Evolutionary conservation across 2,888 invertebrate genomes (phyloP).

Genomic region (Timema podura): DNA sequence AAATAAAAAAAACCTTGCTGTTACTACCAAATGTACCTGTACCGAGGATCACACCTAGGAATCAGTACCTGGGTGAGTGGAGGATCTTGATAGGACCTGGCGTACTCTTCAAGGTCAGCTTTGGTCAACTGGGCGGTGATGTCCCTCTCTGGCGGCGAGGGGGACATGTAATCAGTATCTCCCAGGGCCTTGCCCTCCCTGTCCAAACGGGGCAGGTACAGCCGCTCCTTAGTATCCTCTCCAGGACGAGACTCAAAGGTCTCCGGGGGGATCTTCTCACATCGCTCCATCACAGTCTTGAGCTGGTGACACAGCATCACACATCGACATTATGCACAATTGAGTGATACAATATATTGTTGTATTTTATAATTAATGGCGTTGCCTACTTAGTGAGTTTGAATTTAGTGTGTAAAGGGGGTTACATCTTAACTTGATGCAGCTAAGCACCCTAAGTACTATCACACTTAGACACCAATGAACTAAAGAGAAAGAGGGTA

Average conservation of each 20-base stretch:
- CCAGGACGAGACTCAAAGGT: conserved; percentile 51
- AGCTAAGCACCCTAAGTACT: no score
- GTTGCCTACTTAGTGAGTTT: no score
- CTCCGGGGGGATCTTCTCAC: conserved; percentile 58
- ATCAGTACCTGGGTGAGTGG: conserved; percentile 40
- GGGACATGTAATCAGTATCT: conserved; percentile 61
- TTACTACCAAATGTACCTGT: no score
- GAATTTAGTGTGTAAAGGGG: no score
- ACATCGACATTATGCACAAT: no score
- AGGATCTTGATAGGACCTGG: conserved; percentile 55
- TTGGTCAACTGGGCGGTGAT: conserved; percentile 49
- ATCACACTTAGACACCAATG: no score
- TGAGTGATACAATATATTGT: no score
- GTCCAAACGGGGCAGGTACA: conserved; percentile 55
- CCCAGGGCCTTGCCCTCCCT: conserved; percentile 60
- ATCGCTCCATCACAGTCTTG: conserved; percentile 66
- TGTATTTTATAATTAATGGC: no score
- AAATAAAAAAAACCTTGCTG: no score
- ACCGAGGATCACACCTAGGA: no score
- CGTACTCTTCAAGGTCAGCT: conserved; percentile 67
- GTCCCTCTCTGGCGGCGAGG: conserved; percentile 67
- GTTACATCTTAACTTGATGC: no score
- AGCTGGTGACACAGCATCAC: conserved; percentile 49
- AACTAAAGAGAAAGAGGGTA: no score
- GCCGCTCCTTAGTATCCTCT: conserved; percentile 45